Evolutionary conservation across 2,888 invertebrate species (phyloP), one percentile per base, ranked within the genome.

Genomic region (Venusia cambrica): DNA sequence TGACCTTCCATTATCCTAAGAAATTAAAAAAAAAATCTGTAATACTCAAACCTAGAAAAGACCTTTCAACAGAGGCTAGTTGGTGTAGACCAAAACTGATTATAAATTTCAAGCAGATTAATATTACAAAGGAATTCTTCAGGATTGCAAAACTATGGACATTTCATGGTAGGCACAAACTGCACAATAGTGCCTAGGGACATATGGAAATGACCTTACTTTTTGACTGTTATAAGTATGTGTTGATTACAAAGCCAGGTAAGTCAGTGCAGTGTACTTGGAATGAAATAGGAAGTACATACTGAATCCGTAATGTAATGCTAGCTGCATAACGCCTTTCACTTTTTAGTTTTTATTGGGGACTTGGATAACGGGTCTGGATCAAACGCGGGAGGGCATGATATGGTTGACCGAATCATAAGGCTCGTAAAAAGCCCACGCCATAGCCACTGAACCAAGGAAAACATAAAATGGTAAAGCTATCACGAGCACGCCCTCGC

Each of bases 1-100:
- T 77, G 79, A 4, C 73, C 64, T 34, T 81, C 78, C 81, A 81
- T 79, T 16, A 10, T 49, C 11, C 20, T 56, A n/a, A n/a, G 40
- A 21, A 24, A 42, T 11, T 25, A 28, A 17, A 28, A 26, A 16
- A 1, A 16, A 9, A 16, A 14, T 11, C 8, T 29, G n/a, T 6
- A 6, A n/a, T n/a, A n/a, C n/a, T n/a, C n/a, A n/a, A n/a, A n/a
- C n/a, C n/a, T n/a, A n/a, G n/a, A n/a, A n/a, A n/a, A n/a, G n/a
- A n/a, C n/a, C n/a, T n/a, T n/a, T n/a, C n/a, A n/a, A n/a, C n/a
- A n/a, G n/a, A n/a, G n/a, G n/a, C n/a, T n/a, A n/a, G n/a, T n/a
- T n/a, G n/a, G n/a, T n/a, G n/a, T n/a, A n/a, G n/a, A n/a, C n/a
- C n/a, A n/a, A n/a, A n/a, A n/a, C n/a, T n/a, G n/a, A n/a, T n/a